Evolutionary conservation across 2,797 vertebrate genomes (phyloP).

Genomic region (Melanotaenia trifasciata): DNA sequence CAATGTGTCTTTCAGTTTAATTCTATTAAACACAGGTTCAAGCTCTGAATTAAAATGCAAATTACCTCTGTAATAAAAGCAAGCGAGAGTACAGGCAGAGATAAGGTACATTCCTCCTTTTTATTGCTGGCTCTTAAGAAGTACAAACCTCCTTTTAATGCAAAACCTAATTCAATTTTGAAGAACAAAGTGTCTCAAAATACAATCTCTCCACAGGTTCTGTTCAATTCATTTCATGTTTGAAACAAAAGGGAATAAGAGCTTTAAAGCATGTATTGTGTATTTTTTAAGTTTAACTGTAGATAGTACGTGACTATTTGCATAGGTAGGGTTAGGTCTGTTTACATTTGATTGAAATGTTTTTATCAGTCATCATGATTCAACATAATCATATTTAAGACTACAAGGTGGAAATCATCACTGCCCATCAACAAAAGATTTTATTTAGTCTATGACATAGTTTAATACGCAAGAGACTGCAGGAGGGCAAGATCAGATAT

Average conservation of each 20-base stretch:
- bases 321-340: background rate
- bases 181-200: slow-evolving; percentile 74
- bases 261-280: slow-evolving; percentile 52
- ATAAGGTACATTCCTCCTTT: slow-evolving; percentile 81
- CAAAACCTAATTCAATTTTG: slow-evolving; percentile 80
- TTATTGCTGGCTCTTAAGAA: slow-evolving; percentile 73
- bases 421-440: background rate
- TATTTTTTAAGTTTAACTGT: slow-evolving; percentile 29
- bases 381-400: background rate
- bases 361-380: background rate
- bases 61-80: slow-evolving; percentile 82
- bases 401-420: background rate
- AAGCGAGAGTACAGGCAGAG: slow-evolving; percentile 71
- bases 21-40: slow-evolving; percentile 85
- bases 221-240: slow-evolving; percentile 58
- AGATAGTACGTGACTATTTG: slow-evolving; percentile 26
- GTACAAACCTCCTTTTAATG: slow-evolving; percentile 77
- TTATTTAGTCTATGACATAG: background rate
- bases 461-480: no score
- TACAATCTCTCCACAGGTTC: slow-evolving; percentile 66
- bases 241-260: slow-evolving; percentile 63
- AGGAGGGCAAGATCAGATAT: no score
- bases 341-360: slow-evolving; percentile 8
- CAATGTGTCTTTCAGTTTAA: slow-evolving; percentile 79
- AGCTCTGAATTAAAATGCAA: slow-evolving; percentile 89